A percentile compares a stretch with the other conserved stretches of the same genome.
Conservation (phyloP, 2,113 vertebrate genomes). For the Gymnocephalus cernua region DNA sequence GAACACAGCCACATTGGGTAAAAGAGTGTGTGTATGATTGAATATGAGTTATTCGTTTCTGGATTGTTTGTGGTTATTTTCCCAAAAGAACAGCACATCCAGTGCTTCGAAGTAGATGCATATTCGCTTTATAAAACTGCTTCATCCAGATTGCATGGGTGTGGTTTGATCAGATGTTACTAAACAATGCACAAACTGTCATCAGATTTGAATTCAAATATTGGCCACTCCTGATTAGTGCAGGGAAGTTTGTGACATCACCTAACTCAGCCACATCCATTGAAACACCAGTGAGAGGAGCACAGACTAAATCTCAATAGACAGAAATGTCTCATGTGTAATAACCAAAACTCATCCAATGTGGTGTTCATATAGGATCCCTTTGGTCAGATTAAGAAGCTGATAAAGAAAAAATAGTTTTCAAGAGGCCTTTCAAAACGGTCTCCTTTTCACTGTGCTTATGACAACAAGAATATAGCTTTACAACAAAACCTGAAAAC, state of each 20-base stretch:
- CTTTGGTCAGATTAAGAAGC: neutral
- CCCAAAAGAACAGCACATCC: neutral
- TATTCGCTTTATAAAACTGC: neutral
- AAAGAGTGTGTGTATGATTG: neutral
- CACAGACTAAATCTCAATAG: neutral
- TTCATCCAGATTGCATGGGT: neutral
- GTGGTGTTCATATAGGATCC: neutral
- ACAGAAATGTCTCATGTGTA: neutral
- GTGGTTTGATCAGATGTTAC: too few relatives aligned
- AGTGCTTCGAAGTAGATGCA: neutral
- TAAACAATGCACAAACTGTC: neutral
- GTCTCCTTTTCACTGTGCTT: neutral
- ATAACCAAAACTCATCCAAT: neutral
- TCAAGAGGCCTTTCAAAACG: neutral
- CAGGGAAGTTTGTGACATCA: neutral
- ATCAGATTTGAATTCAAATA: neutral
- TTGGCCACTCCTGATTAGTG: neutral
- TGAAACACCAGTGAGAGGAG: neutral
- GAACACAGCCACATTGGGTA: neutral
- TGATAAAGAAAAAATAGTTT: neutral
- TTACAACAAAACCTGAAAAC: slow-evolving; percentile 39
- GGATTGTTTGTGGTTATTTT: neutral
- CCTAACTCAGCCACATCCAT: neutral
- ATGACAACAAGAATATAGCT: neutral
- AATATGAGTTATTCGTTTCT: neutral